A percentile compares a stretch with the other conserved stretches of the same genome.
Evolutionary conservation across 2,113 vertebrate genomes (phyloP).

Genomic region (Bagarius yarrelli): DNA sequence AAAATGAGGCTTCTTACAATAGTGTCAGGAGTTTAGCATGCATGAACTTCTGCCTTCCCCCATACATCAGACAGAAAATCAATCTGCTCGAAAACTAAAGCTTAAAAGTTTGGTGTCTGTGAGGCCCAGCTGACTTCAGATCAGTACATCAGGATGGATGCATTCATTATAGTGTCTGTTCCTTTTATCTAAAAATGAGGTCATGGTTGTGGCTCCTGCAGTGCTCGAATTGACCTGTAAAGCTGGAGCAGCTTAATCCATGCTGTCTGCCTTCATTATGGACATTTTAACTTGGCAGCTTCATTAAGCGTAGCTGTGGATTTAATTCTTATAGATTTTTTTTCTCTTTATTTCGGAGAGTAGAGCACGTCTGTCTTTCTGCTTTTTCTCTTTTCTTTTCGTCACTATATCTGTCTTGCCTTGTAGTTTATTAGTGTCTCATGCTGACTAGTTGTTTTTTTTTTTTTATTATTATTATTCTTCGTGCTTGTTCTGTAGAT

Average conservation of each 20-base stretch:
- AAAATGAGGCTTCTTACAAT: background rate
- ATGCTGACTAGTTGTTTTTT: background rate
- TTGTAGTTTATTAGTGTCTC: background rate
- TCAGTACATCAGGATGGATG: background rate
- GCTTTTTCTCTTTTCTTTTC: background rate
- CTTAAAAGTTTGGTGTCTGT: background rate
- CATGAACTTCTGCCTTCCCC: background rate
- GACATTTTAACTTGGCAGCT: constrained; percentile 1
- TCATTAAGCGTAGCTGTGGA: constrained; percentile 20
- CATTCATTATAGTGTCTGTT: background rate
- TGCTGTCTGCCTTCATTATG: constrained; percentile 10
- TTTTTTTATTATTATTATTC: no score
- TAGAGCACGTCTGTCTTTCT: background rate
- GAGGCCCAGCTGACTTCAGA: constrained; percentile 24
- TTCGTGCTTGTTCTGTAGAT: background rate
- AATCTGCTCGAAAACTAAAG: constrained; percentile 24
- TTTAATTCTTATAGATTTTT: constrained; percentile 13
- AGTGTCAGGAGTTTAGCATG: constrained; percentile 9
- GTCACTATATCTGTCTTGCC: constrained; percentile 7
- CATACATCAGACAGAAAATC: constrained; percentile 35
- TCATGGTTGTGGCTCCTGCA: background rate
- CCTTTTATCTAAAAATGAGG: constrained; percentile 5
- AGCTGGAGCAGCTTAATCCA: background rate
- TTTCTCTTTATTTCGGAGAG: background rate
- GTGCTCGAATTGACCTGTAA: background rate